A percentile compares a stretch with the other conserved stretches of the same genome.
These are phyloP conservation scores for Pherbina coryleti DNA, from an alignment of 2,888 invertebrate genomes.

Conservation along the genomic window DNA sequence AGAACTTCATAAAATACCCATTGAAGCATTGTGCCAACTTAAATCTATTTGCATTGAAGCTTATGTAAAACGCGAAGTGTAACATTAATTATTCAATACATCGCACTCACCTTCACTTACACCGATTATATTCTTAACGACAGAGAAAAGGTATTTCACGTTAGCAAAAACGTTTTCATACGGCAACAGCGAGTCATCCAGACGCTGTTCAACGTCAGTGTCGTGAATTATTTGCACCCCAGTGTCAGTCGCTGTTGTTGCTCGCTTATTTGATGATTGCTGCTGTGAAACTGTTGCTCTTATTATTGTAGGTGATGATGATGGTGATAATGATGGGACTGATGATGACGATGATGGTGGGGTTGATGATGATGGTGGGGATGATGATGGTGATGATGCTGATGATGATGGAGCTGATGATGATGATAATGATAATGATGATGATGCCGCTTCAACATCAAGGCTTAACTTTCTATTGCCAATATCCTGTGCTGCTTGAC, in stretches of 20 bases:
- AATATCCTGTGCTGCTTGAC: too few relatives aligned
- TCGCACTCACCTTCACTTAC: conserved; percentile 40
- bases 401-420: too few relatives aligned
- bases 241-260: neutral
- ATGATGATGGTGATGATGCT: too few relatives aligned
- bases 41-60: neutral
- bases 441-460: too few relatives aligned
- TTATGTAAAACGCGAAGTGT: neutral
- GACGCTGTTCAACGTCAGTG: conserved; percentile 16
- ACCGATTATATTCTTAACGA: conserved; percentile 54
- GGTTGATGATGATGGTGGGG: too few relatives aligned
- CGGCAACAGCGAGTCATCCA: conserved; percentile 52
- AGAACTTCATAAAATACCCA: too few relatives aligned
- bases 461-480: too few relatives aligned
- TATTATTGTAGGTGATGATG: too few relatives aligned
- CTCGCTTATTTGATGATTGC: neutral
- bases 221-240: neutral
- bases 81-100: neutral
- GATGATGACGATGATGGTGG: too few relatives aligned
- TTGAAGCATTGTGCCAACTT: neutral
- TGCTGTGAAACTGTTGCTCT: neutral
- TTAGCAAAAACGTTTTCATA: conserved; percentile 53
- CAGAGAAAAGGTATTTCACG: conserved; percentile 56
- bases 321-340: too few relatives aligned
- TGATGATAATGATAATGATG: too few relatives aligned